phyloP scores from a whole-genome alignment of 2,113 vertebrate genomes.

The Argyrosomus japonicus region DNA sequence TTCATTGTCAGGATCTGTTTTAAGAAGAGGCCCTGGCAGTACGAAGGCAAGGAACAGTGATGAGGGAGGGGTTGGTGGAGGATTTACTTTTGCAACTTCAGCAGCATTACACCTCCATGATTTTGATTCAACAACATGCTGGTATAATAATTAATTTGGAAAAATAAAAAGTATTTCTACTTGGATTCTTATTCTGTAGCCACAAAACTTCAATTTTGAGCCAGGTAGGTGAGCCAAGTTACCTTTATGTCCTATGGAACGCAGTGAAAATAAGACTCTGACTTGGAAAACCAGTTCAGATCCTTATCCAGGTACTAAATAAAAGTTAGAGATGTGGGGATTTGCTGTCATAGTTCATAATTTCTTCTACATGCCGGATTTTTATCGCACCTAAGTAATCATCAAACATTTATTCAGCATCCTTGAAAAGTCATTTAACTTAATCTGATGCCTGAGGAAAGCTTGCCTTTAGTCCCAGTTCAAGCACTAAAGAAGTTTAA shows the following conservation, averaged over 20 bases:
- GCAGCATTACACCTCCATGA: constrained; percentile 9
- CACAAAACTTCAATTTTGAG: neutral
- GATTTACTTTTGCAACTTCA: constrained; percentile 33
- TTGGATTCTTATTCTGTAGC: neutral
- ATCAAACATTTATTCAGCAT: neutral
- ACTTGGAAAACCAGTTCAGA: constrained; percentile 6
- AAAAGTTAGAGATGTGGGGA: neutral
- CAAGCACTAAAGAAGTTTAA: neutral
- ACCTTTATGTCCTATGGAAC: constrained; percentile 6
- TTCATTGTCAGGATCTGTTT: constrained; percentile 62
- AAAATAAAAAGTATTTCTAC: neutral
- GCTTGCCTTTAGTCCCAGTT: neutral
- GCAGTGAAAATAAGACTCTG: constrained; percentile 1
- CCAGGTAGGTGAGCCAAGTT: constrained; percentile 19
- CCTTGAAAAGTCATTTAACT: constrained; percentile 7
- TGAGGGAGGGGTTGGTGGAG: neutral
- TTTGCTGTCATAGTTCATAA: neutral
- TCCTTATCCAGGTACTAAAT: constrained; percentile 6
- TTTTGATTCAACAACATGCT: constrained; percentile 4
- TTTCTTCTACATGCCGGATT: neutral
- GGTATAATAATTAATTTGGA: constrained; percentile 24
- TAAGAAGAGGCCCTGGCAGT: constrained; percentile 43
- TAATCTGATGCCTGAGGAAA: neutral
- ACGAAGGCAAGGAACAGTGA: neutral
- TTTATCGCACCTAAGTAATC: neutral